Evolutionary conservation across 2,888 invertebrate species (phyloP), one percentile per base, ranked within the genome.

Genomic region (Exocentrus adspersus): DNA sequence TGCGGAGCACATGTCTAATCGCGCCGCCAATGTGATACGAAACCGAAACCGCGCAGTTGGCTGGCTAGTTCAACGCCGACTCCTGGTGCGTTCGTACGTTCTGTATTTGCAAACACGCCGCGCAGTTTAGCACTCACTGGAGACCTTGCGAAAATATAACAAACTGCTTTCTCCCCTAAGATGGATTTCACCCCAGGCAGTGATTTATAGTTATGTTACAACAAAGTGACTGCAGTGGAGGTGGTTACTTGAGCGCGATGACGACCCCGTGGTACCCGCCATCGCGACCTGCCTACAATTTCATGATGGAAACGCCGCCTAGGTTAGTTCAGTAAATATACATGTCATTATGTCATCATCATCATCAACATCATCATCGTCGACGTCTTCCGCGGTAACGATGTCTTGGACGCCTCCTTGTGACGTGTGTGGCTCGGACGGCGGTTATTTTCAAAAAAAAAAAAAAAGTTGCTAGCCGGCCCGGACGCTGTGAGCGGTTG

Each of bases 301-400:
- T 78, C 71, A 71, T 78, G 53, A 73, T 78, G 75, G 79, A 79
- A 42, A 72, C 77, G 48, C 75, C 78, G 52, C 77, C 80, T 74
- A 81, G 81, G 81, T 81, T 77, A 78, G 81, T 67, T 62, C 41
- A 17, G n/a, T 17, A 32, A 48, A 24, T 60, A 24, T 10, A 37
- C 59, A 30, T 60, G 42, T 28, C 51, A 52, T 20, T 30, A 45
- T 62, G 20, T 53, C 53, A 53, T 19, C 54, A 41, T 52, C 52
- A 52, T 53, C 53, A 53, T 53, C 51, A 6, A n/a, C 20, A 6
- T 21, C 28, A 42, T 16, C 28, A 16, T 16, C 51, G 7, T 19
- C 20, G 2, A 14, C 28, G 24, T 16, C 28, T 7, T 16, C 21
- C 46, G 21, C 5, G 9, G 4, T 14, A 50, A 1, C 10, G 48